phyloP scores from a whole-genome alignment of 2,797 vertebrate species.

The Trachops cirrhosus region DNA sequence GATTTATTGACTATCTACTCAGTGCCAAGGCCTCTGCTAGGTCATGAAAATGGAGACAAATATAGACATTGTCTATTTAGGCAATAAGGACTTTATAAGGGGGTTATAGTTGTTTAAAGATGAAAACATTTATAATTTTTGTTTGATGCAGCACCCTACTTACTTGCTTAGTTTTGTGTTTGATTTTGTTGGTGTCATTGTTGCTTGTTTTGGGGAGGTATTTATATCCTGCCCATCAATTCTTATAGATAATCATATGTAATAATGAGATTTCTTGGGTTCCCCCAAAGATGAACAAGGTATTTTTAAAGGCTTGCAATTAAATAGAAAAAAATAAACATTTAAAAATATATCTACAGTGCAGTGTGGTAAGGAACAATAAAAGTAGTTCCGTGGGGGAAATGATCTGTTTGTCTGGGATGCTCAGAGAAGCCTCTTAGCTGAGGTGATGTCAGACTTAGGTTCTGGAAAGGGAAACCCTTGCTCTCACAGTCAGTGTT shows the following conservation, averaged over 20 bases:
- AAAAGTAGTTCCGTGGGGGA: neutral
- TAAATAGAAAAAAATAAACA: neutral
- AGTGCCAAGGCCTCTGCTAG: neutral
- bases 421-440: neutral
- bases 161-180: neutral
- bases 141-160: neutral
- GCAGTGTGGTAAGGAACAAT: no score
- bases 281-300: neutral
- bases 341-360: neutral
- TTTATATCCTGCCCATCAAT: neutral
- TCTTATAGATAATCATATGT: neutral
- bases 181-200: neutral
- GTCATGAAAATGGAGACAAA: constrained; percentile 1
- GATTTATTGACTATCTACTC: neutral
- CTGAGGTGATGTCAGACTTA: neutral
- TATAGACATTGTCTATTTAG: neutral
- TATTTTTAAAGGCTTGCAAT: neutral
- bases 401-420: neutral
- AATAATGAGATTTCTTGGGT: neutral
- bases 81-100: neutral
- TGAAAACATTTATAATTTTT: neutral
- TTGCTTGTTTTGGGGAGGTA: neutral
- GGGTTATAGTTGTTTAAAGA: neutral
- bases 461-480: neutral
- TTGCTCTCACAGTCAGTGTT: neutral